These are phyloP conservation scores for Himalopsyche phryganea DNA, from an alignment of 1,140 invertebrate genomes.

Conservation along the genomic window DNA sequence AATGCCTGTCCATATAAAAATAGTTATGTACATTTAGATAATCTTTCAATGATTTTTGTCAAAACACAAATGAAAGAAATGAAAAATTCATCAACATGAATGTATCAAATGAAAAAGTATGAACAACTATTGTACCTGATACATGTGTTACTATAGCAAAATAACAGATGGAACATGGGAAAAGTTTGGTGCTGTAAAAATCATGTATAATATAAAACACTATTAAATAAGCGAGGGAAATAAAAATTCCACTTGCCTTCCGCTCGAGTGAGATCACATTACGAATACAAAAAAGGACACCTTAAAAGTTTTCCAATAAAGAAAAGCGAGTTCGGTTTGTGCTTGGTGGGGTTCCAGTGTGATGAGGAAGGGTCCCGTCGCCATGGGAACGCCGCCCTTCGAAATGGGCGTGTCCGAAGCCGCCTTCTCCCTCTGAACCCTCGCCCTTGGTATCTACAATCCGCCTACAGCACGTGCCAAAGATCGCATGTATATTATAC, in stretches of 20 bases:
- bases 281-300: slow-evolving; percentile 4
- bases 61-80: too few relatives aligned
- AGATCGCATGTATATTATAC: slow-evolving; percentile 2
- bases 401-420: slow-evolving; percentile 7
- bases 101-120: too few relatives aligned
- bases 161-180: too few relatives aligned
- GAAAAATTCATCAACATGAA: too few relatives aligned
- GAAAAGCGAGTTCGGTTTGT: not conserved
- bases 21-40: too few relatives aligned
- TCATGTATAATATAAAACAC: slow-evolving; percentile 4
- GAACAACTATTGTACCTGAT: too few relatives aligned
- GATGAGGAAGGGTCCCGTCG: slow-evolving; percentile 2
- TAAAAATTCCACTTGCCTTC: slow-evolving; percentile 18
- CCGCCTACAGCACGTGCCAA: slow-evolving; percentile 11
- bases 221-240: slow-evolving; percentile 9
- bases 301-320: slow-evolving; percentile 27
- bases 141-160: too few relatives aligned
- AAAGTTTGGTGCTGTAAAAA: too few relatives aligned
- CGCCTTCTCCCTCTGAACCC: not conserved
- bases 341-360: not conserved
- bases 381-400: slow-evolving; percentile 17
- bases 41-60: too few relatives aligned
- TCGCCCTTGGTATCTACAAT: not conserved
- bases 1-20: too few relatives aligned
- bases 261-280: slow-evolving; percentile 9